Conservation (phyloP, 2,113 vertebrate species). For the Calonectris borealis region DNA sequence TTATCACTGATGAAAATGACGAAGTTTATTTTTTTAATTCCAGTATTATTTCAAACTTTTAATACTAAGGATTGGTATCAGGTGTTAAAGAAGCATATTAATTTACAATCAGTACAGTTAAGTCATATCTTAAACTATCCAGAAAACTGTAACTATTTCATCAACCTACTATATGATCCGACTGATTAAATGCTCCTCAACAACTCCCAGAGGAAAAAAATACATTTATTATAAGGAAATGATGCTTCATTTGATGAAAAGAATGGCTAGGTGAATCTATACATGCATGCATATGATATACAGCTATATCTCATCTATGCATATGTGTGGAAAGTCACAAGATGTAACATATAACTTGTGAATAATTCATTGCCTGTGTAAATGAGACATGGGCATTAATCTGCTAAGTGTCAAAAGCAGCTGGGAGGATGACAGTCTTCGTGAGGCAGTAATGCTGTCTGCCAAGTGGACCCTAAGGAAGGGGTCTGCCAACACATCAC, state of each 20-base stretch:
- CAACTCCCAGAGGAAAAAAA: background rate
- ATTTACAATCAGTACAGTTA: background rate
- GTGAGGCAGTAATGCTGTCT: background rate
- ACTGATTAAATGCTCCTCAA: background rate
- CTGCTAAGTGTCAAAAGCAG: background rate
- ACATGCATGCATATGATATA: background rate
- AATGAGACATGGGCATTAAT: background rate
- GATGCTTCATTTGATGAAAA: background rate
- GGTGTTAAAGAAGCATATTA: background rate
- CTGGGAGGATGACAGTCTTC: background rate
- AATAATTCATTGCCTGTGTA: background rate
- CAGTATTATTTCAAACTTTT: background rate
- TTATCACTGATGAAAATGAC: background rate
- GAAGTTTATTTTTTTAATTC: background rate
- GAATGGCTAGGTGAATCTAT: background rate
- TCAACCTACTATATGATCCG: background rate
- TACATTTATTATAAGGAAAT: background rate
- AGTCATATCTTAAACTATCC: background rate
- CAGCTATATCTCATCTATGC: background rate
- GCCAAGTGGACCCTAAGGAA: background rate
- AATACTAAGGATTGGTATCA: background rate
- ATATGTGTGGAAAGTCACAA: background rate
- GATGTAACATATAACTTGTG: background rate
- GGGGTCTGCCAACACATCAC: background rate
- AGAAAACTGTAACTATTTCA: background rate